Evolutionary conservation across 2,113 vertebrate genomes (phyloP), one percentile per base, ranked within the genome.

Genomic region (Esox niger): DNA sequence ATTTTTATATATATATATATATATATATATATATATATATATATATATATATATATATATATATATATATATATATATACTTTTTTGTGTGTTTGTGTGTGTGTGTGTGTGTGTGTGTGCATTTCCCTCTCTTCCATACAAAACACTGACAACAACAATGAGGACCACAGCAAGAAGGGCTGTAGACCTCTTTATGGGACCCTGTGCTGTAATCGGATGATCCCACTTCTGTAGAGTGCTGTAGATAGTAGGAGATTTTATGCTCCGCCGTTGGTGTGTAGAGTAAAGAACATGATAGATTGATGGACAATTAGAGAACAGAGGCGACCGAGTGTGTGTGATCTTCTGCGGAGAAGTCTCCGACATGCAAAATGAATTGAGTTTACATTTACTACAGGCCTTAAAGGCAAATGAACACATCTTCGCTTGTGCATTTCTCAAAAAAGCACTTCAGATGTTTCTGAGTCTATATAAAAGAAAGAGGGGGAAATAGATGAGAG

Each of bases 251-350:
- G 62, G 31, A 49, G 25, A 67, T 35, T n/a, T 46, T 15, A 32
- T 25, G n/a, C 31, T 52, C 65, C 6, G 5, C 26, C 23, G 21
- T 62, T 17, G 25, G 3, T 23, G 26, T 33, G 17, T 46, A 23
- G 25, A 43, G 64, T 11, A 29, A 47, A 54, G 25, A 70, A 47
- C 31, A 33, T 30, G 33, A 62, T 59, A 66, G 63, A 61, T 38
- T 63, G 62, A 69, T 11, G 63, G 71, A 77, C 76, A 69, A 65
- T 74, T 77, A 74, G n/a, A 64, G 69, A 68, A 65, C 27, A 74
- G 46, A 33, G 64, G 17, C 23, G 31, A 27, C 43, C 17, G 26
- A 62, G 61, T 47, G 25, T 27, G 66, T 59, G 58, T 21, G 25
- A 74, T 75, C 15, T 38, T 7, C 27, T n/a, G 54, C 55, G 70